Evolutionary conservation across 2,113 vertebrate species (phyloP).

Genomic region (Oncorhynchus keta): DNA sequence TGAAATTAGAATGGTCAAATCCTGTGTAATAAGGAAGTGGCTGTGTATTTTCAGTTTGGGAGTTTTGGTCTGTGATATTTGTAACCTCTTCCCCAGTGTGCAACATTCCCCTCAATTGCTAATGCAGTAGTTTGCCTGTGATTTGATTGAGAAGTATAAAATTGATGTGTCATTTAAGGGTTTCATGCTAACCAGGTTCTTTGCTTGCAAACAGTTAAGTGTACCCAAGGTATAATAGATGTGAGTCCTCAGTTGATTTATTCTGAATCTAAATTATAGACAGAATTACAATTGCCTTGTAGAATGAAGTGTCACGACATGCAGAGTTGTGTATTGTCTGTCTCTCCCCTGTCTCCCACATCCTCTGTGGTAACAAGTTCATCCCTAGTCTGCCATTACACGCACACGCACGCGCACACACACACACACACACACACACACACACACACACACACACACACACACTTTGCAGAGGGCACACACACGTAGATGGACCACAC

Average conservation of each 20-base stretch:
- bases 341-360: constrained; percentile 64
- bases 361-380: constrained; percentile 68
- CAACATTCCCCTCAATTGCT: background rate
- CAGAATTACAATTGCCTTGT: constrained; percentile 5
- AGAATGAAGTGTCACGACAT: constrained; percentile 12
- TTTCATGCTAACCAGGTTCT: background rate
- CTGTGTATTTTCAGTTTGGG: too few relatives aligned
- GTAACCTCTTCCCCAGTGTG: background rate
- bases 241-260: constrained; percentile 45
- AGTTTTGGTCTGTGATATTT: too few relatives aligned
- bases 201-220: background rate
- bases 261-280: constrained; percentile 45
- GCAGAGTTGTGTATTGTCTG: constrained; percentile 50
- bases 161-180: too few relatives aligned
- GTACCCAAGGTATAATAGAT: background rate
- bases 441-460: background rate
- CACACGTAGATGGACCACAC: constrained; percentile 16
- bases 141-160: too few relatives aligned
- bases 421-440: background rate
- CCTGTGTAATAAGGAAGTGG: background rate
- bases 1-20: constrained; percentile 19
- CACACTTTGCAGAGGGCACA: constrained; percentile 7
- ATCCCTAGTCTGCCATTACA: constrained; percentile 56
- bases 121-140: background rate
- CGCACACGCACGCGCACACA: constrained; percentile 26